Evolutionary conservation across 2,888 invertebrate species (phyloP).

Genomic region (Abrostola tripartita): DNA sequence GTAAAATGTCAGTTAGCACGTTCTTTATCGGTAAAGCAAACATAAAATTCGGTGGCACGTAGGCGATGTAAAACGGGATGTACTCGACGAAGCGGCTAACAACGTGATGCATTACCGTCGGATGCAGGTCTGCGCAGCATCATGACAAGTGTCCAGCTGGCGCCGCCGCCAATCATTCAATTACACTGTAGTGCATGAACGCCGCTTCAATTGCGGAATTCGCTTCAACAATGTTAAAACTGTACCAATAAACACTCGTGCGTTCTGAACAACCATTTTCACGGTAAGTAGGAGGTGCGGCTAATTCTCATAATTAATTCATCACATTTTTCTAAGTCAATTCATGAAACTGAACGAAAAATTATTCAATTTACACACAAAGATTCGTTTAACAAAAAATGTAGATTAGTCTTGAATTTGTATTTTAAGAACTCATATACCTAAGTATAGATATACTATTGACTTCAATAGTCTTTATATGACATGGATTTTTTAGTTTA

Average conservation of each 20-base stretch:
- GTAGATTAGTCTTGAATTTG: no score
- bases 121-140: constrained; percentile 75
- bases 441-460: no score
- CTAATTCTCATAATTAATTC: constrained; percentile 32
- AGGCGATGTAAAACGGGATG: constrained; percentile 51
- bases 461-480: no score
- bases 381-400: no score
- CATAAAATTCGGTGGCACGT: constrained; percentile 8
- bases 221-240: constrained; percentile 62
- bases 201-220: constrained; percentile 69
- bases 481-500: no score
- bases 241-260: constrained; percentile 56
- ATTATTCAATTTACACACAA: no score
- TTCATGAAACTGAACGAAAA: background rate
- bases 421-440: no score
- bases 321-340: constrained; percentile 8
- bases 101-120: constrained; percentile 71
- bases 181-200: constrained; percentile 68
- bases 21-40: background rate
- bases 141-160: constrained; percentile 80
- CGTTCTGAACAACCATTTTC: constrained; percentile 45
- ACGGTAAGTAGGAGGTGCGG: constrained; percentile 32
- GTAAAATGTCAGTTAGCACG: background rate
- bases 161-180: constrained; percentile 83
- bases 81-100: constrained; percentile 62